Percentiles rank a stretch among this genome's conserved stretches.
Conservation (phyloP, 1,140 invertebrate species). For the Globodera rostochiensis region DNA sequence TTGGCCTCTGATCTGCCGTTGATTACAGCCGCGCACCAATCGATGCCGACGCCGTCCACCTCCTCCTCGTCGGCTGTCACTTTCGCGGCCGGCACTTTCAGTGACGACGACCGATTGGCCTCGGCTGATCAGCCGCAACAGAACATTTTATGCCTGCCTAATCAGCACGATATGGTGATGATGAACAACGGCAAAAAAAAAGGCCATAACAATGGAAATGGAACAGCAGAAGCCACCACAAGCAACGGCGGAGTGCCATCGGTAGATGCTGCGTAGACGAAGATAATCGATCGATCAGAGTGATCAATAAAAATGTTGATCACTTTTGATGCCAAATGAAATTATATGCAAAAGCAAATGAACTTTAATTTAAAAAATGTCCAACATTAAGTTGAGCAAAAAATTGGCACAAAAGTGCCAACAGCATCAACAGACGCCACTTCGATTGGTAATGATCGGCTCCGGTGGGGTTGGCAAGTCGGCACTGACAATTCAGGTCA, state of each 20-base stretch:
- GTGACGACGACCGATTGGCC: background rate
- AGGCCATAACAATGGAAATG: background rate
- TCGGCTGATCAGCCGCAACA: background rate
- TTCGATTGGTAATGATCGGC: slow-evolving; percentile 23
- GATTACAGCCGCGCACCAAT: background rate
- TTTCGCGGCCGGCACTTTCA: background rate
- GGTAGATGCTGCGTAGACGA: no score
- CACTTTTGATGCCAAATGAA: no score
- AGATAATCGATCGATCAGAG: no score
- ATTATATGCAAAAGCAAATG: no score
- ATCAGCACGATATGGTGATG: no score
- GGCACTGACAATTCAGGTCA: slow-evolving; percentile 25
- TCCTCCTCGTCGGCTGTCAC: background rate
- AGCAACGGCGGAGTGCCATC: no score
- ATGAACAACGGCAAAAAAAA: background rate
- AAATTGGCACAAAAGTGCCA: background rate
- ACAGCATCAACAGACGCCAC: background rate
- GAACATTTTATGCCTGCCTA: no score
- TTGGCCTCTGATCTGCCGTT: background rate
- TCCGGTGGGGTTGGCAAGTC: slow-evolving; percentile 29
- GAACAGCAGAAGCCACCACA: no score
- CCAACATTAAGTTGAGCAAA: background rate
- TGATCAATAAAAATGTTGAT: no score
- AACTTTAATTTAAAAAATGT: background rate
- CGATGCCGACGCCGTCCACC: background rate